Evolutionary conservation across 2,113 vertebrate genomes (phyloP).

Genomic region (Maccullochella peelii): DNA sequence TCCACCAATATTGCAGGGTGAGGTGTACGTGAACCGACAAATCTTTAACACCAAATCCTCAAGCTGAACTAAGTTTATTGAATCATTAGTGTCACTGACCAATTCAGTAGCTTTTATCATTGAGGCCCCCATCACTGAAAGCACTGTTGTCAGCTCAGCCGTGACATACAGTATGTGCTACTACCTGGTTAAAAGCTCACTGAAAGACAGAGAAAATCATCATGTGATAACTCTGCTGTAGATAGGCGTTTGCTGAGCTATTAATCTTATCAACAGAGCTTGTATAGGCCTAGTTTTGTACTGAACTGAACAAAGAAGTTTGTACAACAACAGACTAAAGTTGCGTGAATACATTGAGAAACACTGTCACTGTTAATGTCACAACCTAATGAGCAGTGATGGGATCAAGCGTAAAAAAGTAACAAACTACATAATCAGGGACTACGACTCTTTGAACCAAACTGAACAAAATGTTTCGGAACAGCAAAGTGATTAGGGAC

Average conservation of each 20-base stretch:
- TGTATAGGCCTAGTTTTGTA: neutral
- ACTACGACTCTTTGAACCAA: neutral
- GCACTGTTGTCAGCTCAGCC: neutral
- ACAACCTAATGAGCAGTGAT: neutral
- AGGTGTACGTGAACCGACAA: neutral
- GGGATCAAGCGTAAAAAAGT: too few species aligned
- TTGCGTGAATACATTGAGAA: too few species aligned
- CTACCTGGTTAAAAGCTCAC: neutral
- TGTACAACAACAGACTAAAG: neutral
- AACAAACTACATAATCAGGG: neutral
- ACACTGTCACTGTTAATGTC: neutral
- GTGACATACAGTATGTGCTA: neutral
- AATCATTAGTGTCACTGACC: neutral
- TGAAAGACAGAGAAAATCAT: neutral
- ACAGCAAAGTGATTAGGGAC: neutral
- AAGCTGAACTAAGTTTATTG: neutral
- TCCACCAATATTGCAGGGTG: neutral
- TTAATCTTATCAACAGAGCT: neutral
- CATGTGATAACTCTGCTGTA: neutral
- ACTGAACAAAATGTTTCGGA: too few species aligned
- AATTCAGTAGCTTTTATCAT: neutral
- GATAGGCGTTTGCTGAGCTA: neutral
- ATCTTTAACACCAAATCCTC: neutral
- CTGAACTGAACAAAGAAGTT: neutral
- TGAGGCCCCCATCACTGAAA: neutral